These are phyloP conservation scores for Anhinga rufa DNA, from an alignment of 2,113 vertebrate species.

Conservation along the genomic window DNA sequence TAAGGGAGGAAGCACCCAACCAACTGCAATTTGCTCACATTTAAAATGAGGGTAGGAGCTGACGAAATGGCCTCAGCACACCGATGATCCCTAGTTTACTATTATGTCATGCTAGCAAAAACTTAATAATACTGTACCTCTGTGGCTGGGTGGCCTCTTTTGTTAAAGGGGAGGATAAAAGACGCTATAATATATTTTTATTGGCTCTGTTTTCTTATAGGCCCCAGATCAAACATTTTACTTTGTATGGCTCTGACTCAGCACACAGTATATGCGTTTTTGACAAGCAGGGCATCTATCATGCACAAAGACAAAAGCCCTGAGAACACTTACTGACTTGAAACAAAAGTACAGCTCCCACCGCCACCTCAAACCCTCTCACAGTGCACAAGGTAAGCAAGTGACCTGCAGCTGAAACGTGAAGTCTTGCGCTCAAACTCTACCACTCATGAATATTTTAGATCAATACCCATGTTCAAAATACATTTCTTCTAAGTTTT, in stretches of 20 bases:
- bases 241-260: background rate
- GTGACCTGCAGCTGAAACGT: background rate
- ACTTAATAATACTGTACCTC: background rate
- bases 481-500: background rate
- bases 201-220: background rate
- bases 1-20: background rate
- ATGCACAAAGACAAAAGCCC: background rate
- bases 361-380: background rate
- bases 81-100: background rate
- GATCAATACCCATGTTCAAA: background rate
- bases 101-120: background rate
- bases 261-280: background rate
- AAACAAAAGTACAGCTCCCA: background rate
- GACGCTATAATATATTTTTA: background rate
- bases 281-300: background rate
- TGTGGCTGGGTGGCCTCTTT: background rate
- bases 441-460: background rate
- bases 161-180: background rate
- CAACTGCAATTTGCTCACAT: background rate
- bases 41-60: background rate
- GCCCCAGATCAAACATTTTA: background rate
- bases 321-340: background rate
- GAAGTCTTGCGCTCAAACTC: background rate
- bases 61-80: background rate
- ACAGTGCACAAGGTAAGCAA: background rate